Percentiles rank a stretch among this genome's conserved stretches.
phyloP scores from a whole-genome alignment of 2,888 invertebrate species.

The Dicyrtoma fusca region DNA sequence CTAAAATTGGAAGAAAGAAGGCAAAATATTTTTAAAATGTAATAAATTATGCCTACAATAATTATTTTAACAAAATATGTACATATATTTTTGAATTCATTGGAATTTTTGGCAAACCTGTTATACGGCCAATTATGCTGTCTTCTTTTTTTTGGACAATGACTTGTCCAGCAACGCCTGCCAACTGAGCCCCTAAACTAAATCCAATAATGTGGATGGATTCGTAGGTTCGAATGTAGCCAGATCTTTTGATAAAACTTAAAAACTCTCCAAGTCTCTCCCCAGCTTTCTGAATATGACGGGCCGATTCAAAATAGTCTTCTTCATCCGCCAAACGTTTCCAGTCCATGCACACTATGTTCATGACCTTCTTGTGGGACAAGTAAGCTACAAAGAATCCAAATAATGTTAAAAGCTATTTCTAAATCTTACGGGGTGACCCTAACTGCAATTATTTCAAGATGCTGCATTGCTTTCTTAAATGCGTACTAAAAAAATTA shows the following conservation, averaged over 20 bases:
- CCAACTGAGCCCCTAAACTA: conserved; percentile 49
- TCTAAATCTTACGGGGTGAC: neutral
- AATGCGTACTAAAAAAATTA: neutral
- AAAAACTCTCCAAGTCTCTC: conserved; percentile 50
- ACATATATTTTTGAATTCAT: too few species aligned
- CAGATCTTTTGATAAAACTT: conserved; percentile 17
- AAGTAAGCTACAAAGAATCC: conserved; percentile 19
- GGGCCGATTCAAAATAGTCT: conserved; percentile 48
- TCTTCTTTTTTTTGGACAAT: neutral
- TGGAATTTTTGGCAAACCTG: conserved; percentile 37
- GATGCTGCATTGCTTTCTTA: neutral
- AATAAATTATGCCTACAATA: too few species aligned
- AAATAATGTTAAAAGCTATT: neutral
- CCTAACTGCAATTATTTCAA: too few species aligned
- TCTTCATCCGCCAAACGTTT: conserved; percentile 43
- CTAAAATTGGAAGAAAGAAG: neutral
- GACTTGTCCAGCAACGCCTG: conserved; percentile 38
- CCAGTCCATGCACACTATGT: conserved; percentile 53
- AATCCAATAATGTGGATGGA: conserved; percentile 48
- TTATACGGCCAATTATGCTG: conserved; percentile 45
- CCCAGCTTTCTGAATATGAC: conserved; percentile 46
- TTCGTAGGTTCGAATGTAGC: conserved; percentile 4
- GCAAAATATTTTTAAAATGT: too few species aligned
- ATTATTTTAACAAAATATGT: too few species aligned
- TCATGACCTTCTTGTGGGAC: conserved; percentile 14